Conservation (phyloP, 2,888 invertebrate species). For the Aphodius granarius region DNA sequence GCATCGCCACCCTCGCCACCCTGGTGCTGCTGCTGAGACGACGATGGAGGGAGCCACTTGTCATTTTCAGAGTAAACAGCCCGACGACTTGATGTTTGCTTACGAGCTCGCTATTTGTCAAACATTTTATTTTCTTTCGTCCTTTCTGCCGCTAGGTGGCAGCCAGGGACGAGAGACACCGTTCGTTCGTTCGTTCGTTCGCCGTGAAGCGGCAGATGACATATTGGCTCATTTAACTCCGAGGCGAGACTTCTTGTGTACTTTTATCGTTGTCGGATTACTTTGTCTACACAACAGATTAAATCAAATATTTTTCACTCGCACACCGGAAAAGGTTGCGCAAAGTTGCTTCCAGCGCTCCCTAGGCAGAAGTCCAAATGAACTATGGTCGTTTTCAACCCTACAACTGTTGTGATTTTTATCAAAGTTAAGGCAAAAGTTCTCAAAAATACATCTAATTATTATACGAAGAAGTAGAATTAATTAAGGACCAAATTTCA, state of each 20-base stretch:
- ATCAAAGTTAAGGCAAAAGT: too few species aligned
- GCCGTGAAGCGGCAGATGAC: conserved; percentile 40
- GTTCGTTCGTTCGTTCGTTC: conserved; percentile 23
- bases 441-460: too few species aligned
- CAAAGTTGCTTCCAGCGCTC: neutral
- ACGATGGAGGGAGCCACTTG: conserved; percentile 47
- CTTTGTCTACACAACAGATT: conserved; percentile 55
- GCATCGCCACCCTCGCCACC: conserved; percentile 29
- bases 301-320: conserved; percentile 49
- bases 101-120: conserved; percentile 53
- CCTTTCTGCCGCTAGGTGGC: neutral
- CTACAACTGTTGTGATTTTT: too few species aligned
- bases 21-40: neutral
- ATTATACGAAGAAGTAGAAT: too few species aligned
- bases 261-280: conserved; percentile 53
- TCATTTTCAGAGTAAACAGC: conserved; percentile 52
- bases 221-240: conserved; percentile 49
- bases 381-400: neutral
- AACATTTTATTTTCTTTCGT: conserved; percentile 53
- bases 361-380: neutral
- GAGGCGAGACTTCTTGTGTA: conserved; percentile 53
- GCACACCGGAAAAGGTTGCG: neutral
- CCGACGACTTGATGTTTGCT: conserved; percentile 51
- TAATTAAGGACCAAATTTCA: too few species aligned
- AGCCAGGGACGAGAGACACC: neutral